Evolutionary conservation across 1,140 invertebrate genomes (phyloP).

Genomic region (Plutomurus gul): DNA sequence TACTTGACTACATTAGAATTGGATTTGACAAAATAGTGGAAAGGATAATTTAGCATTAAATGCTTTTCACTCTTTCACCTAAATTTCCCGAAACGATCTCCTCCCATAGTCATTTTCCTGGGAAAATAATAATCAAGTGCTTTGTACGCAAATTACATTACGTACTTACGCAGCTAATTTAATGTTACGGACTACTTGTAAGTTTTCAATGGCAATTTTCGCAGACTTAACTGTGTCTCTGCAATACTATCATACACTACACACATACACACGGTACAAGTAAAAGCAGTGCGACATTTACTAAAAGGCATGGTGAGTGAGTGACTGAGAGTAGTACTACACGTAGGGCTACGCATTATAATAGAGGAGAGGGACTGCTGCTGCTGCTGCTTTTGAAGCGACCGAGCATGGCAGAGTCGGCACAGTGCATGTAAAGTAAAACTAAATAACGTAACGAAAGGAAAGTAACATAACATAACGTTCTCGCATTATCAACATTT

Average conservation of each 20-base stretch:
- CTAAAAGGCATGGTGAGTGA: too few species aligned
- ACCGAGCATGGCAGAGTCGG: background rate
- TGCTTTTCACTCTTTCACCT: background rate
- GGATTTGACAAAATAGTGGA: background rate
- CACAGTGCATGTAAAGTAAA: background rate
- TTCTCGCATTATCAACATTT: background rate
- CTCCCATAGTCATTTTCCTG: background rate
- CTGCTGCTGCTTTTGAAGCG: too few species aligned
- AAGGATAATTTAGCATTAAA: constrained; percentile 11
- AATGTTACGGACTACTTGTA: background rate
- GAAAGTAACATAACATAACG: background rate
- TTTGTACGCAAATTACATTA: constrained; percentile 26
- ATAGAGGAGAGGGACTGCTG: too few species aligned
- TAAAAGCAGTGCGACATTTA: too few species aligned
- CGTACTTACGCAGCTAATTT: constrained; percentile 7
- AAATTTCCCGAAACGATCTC: background rate
- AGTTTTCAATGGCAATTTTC: background rate
- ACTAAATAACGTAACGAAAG: constrained; percentile 4
- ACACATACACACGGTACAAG: too few species aligned
- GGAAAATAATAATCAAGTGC: background rate
- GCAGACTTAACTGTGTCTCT: background rate
- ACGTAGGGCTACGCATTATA: too few species aligned
- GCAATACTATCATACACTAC: too few species aligned
- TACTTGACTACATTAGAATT: background rate
- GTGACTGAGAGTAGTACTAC: too few species aligned